A percentile compares a stretch with the other conserved stretches of the same genome.
Conservation (phyloP, 2,797 vertebrate species). For the Cynopterus sphinx region DNA sequence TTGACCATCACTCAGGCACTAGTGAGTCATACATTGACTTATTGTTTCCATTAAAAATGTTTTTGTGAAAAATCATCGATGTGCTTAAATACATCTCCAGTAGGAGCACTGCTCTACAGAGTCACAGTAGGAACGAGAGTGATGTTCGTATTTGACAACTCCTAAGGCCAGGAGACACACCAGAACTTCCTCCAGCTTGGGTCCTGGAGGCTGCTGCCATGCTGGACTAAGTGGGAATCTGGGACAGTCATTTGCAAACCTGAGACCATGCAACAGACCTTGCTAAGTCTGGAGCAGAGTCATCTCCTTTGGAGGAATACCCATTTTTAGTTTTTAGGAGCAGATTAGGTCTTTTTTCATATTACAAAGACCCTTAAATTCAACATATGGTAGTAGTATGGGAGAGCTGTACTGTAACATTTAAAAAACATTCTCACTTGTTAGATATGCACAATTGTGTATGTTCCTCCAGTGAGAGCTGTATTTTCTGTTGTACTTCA, state of each 20-base stretch:
- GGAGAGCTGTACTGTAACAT: background rate
- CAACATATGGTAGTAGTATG: background rate
- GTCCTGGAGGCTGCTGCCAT: background rate
- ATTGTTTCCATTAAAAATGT: background rate
- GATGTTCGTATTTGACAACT: background rate
- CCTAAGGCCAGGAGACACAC: background rate
- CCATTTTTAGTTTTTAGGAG: background rate
- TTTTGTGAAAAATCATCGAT: background rate
- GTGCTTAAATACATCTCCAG: background rate
- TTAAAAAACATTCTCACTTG: background rate
- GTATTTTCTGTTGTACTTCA: background rate
- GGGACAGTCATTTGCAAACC: background rate
- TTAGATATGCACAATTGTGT: background rate
- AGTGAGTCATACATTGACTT: background rate
- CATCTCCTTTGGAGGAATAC: background rate
- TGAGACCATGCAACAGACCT: background rate
- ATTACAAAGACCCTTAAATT: background rate
- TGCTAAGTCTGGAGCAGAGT: background rate
- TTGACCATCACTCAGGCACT: background rate
- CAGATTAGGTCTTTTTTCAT: background rate
- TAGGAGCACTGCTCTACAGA: background rate
- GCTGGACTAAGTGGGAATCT: background rate
- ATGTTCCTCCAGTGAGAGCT: background rate
- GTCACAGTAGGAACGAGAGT: background rate
- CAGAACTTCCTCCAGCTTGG: background rate